Conservation (phyloP, 2,888 invertebrate genomes). For the Drosophila macrothrix region DNA sequence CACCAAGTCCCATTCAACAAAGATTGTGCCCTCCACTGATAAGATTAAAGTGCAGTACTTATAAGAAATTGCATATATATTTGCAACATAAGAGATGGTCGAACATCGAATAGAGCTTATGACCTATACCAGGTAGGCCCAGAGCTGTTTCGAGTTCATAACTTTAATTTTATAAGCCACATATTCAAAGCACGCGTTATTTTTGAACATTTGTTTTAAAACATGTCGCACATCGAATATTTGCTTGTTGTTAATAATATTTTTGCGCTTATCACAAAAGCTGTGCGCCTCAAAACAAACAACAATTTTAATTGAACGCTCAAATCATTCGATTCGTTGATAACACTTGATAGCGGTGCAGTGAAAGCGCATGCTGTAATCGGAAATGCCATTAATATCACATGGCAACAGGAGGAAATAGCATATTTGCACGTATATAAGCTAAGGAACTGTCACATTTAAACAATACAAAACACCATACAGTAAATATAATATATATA, state of each 20-base stretch:
- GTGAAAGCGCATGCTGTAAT: conserved; percentile 43
- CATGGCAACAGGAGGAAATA: conserved; percentile 46
- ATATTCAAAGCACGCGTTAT: conserved; percentile 21
- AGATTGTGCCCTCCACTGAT: conserved; percentile 17
- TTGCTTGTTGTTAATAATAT: conserved; percentile 17
- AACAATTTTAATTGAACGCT: conserved; percentile 37
- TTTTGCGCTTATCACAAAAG: conserved; percentile 56
- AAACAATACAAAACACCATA: not conserved
- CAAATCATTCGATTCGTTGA: conserved; percentile 48
- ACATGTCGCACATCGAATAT: conserved; percentile 23
- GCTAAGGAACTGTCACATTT: not conserved
- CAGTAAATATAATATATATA: not conserved
- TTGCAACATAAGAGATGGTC: not conserved
- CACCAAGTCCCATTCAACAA: not conserved
- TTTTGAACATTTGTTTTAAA: conserved; percentile 35
- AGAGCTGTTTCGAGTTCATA: conserved; percentile 4
- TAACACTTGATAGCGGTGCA: conserved; percentile 20
- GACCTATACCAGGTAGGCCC: not conserved
- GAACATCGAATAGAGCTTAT: not conserved
- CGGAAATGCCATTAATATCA: conserved; percentile 36
- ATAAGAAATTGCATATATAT: conserved; percentile 1
- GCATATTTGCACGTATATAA: not conserved
- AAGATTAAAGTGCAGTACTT: conserved; percentile 15
- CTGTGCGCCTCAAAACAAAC: conserved; percentile 35
- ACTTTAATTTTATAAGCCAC: not conserved